phyloP scores from a whole-genome alignment of 2,888 invertebrate genomes.

The Melieria picta region DNA sequence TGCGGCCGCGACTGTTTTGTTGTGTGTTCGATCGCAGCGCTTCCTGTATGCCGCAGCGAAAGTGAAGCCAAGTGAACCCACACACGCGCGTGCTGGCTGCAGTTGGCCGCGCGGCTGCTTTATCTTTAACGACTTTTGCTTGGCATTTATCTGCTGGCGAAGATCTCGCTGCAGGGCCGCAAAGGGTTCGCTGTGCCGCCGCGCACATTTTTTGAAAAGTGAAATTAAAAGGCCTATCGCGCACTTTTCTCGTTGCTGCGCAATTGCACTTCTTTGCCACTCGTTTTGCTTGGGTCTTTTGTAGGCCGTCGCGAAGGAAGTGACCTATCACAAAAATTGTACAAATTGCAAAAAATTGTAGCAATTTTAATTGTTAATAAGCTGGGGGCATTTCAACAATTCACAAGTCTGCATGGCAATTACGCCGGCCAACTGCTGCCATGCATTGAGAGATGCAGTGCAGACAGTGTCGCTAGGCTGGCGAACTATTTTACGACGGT shows the following conservation, averaged over 20 bases:
- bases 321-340: conserved; percentile 53
- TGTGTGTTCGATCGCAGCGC: not conserved
- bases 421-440: too few relatives aligned
- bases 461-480: too few relatives aligned
- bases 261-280: not conserved
- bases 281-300: conserved; percentile 1
- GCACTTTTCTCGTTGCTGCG: not conserved
- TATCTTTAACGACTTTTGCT: conserved; percentile 12
- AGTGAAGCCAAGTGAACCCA: too few relatives aligned
- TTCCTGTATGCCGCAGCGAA: not conserved
- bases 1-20: too few relatives aligned
- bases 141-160: conserved; percentile 22
- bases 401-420: not conserved
- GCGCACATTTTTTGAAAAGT: conserved; percentile 26
- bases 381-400: conserved; percentile 22
- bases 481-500: too few relatives aligned
- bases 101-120: too few relatives aligned
- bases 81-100: too few relatives aligned
- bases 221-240: conserved; percentile 29
- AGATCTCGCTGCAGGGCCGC: conserved; percentile 24
- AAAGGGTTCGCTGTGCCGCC: too few relatives aligned
- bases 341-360: conserved; percentile 31
- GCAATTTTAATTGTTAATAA: conserved; percentile 42
- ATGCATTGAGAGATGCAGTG: too few relatives aligned
- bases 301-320: conserved; percentile 27